These are phyloP conservation scores for Germaria angustata DNA, from an alignment of 2,888 invertebrate genomes.

Conservation along the genomic window DNA sequence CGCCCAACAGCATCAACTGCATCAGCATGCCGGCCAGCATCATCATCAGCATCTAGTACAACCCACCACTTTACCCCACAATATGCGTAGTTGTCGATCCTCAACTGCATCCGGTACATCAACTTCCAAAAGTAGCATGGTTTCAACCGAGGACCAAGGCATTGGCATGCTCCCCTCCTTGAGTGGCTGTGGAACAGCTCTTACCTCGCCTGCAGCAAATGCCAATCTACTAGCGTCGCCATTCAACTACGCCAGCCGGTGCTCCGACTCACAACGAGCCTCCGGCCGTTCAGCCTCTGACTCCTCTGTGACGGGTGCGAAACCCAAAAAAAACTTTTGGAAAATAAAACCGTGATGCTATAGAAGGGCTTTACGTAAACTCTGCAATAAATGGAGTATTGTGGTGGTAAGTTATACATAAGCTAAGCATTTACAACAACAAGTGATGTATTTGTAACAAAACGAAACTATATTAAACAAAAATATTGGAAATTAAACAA, in stretches of 20 bases:
- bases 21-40: slow-evolving; percentile 61
- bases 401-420: slow-evolving; percentile 77
- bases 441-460: slow-evolving; percentile 65
- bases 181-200: slow-evolving; percentile 60
- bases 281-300: slow-evolving; percentile 74
- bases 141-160: slow-evolving; percentile 79
- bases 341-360: slow-evolving; percentile 80
- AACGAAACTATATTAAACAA: slow-evolving; percentile 8
- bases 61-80: slow-evolving; percentile 77
- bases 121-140: slow-evolving; percentile 80
- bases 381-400: slow-evolving; percentile 76
- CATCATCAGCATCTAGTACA: slow-evolving; percentile 68
- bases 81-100: slow-evolving; percentile 78
- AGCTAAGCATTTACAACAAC: slow-evolving; percentile 62
- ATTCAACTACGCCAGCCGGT: slow-evolving; percentile 77
- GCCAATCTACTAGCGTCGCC: slow-evolving; percentile 72
- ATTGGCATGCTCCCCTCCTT: slow-evolving; percentile 74
- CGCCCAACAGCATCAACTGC: slow-evolving; percentile 61
- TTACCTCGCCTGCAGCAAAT: slow-evolving; percentile 49
- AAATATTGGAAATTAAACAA: slow-evolving; percentile 30
- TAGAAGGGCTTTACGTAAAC: slow-evolving; percentile 75
- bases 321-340: slow-evolving; percentile 80
- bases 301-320: slow-evolving; percentile 74
- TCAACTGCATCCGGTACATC: slow-evolving; percentile 79
- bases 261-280: slow-evolving; percentile 78